These are phyloP conservation scores for Procambarus clarkii DNA, from an alignment of 1,140 invertebrate species.

Conservation along the genomic window DNA sequence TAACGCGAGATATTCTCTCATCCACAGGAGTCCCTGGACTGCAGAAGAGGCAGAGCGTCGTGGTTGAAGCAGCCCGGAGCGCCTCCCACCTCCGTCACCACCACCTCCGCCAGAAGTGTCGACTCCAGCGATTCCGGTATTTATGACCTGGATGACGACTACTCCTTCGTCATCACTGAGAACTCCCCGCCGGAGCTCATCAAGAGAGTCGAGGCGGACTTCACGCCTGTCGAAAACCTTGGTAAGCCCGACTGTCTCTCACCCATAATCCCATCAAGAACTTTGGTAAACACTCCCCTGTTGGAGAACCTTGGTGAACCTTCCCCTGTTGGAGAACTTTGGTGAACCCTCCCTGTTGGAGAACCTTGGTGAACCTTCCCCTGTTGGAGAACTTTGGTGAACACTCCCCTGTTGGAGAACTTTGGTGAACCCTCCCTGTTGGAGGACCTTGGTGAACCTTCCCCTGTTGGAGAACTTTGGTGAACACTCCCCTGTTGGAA, in stretches of 20 bases:
- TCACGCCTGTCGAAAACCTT: slow-evolving; percentile 67
- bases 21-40: slow-evolving; percentile 70
- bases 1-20: background rate
- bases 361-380: too few species aligned
- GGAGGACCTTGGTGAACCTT: too few species aligned
- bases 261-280: too few species aligned
- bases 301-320: too few species aligned
- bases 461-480: too few species aligned
- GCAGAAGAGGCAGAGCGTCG: slow-evolving; percentile 31
- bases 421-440: too few species aligned
- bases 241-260: slow-evolving; percentile 20
- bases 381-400: too few species aligned
- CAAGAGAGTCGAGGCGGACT: slow-evolving; percentile 67
- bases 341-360: too few species aligned
- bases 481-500: too few species aligned
- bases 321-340: too few species aligned
- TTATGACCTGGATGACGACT: slow-evolving; percentile 73
- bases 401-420: too few species aligned
- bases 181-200: slow-evolving; percentile 72
- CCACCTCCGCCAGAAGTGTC: slow-evolving; percentile 65
- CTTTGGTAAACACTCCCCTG: too few species aligned
- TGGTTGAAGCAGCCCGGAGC: slow-evolving; percentile 17
- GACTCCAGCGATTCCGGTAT: slow-evolving; percentile 73
- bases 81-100: slow-evolving; percentile 36
- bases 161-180: slow-evolving; percentile 73